Evolutionary conservation across 1,140 invertebrate species (phyloP).

Genomic region (Drosophila rhopaloa): DNA sequence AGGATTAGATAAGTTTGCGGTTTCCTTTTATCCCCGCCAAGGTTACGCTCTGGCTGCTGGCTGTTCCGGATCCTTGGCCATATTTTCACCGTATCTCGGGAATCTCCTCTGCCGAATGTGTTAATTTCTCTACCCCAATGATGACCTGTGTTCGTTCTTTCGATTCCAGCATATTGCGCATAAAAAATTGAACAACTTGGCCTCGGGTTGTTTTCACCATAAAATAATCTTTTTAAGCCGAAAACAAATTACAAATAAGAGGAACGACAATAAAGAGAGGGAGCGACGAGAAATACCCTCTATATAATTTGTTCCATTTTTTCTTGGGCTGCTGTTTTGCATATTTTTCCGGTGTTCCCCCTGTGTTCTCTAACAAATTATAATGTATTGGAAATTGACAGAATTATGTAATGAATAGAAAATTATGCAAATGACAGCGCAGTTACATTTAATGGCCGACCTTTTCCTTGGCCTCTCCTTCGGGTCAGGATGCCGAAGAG

Average conservation of each 20-base stretch:
- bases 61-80: conserved; percentile 10
- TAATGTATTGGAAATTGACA: conserved; percentile 85
- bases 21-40: conserved; percentile 19
- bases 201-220: conserved; percentile 78
- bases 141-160: conserved; percentile 9
- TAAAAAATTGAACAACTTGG: conserved; percentile 68
- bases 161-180: conserved; percentile 68
- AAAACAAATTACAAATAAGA: conserved; percentile 80
- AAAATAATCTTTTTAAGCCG: conserved; percentile 82
- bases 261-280: conserved; percentile 16
- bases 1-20: conserved; percentile 32
- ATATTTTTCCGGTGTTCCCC: conserved; percentile 42
- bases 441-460: conserved; percentile 83
- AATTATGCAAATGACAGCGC: conserved; percentile 84
- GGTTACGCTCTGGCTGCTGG: conserved; percentile 11
- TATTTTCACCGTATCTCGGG: conserved; percentile 21
- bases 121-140: conserved; percentile 43
- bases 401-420: conserved; percentile 85
- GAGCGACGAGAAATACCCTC: conserved; percentile 16
- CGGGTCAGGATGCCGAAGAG: conserved; percentile 10
- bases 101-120: conserved; percentile 30
- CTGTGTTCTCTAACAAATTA: conserved; percentile 71
- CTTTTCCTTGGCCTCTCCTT: conserved; percentile 50
- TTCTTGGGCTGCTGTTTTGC: conserved; percentile 48
- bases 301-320: conserved; percentile 65